These are phyloP conservation scores for Strix aluco DNA, from an alignment of 2,113 vertebrate species.

Conservation along the genomic window DNA sequence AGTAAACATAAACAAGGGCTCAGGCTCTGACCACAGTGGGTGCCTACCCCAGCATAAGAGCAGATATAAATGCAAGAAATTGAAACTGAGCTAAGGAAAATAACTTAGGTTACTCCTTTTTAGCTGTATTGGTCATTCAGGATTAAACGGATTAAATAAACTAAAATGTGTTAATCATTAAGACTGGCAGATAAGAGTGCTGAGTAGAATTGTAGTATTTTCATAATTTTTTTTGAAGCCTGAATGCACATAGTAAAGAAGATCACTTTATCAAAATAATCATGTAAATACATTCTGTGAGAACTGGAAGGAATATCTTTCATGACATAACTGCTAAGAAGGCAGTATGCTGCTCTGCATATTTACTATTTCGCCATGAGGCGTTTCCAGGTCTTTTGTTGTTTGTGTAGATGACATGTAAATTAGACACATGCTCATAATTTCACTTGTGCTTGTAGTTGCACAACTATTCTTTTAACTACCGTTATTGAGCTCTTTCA, in stretches of 20 bases:
- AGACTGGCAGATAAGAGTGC: background rate
- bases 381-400: background rate
- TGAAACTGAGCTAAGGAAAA: background rate
- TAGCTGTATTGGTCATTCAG: background rate
- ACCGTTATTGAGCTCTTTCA: slow-evolving; percentile 26
- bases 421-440: slow-evolving; percentile 32
- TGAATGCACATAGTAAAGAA: background rate
- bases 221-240: background rate
- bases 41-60: background rate
- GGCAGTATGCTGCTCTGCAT: background rate
- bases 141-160: background rate
- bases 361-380: background rate
- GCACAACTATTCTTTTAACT: slow-evolving; percentile 53
- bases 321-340: background rate
- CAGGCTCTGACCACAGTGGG: background rate
- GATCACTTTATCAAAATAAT: background rate
- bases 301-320: background rate
- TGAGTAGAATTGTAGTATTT: background rate
- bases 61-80: background rate
- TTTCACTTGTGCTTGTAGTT: slow-evolving; percentile 45
- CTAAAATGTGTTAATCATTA: background rate
- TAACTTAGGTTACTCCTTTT: background rate
- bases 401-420: background rate
- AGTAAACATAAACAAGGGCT: background rate
- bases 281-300: background rate